Evolutionary conservation across 1,140 invertebrate species (phyloP), one percentile per base, ranked within the genome.

Genomic region (Habropoda laboriosa): DNA sequence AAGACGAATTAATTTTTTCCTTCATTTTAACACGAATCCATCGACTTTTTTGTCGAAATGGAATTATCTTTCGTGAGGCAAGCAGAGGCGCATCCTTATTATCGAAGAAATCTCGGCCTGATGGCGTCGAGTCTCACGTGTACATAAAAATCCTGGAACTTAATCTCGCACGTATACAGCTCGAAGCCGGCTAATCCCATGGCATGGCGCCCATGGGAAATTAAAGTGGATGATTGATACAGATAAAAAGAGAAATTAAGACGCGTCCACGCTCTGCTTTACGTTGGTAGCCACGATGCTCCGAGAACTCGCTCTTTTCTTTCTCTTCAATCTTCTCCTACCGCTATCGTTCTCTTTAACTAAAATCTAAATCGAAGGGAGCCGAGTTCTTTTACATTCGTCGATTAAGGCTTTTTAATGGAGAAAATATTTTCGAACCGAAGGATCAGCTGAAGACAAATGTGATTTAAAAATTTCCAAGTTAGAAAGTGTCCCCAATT

Each of bases 171-270:
- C 82, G 79, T 86, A 73, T 67, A 86, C 74, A 81, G 79, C 70
- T 73, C 57, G 70, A 75, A 75, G n/a, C 55, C 79, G 74, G 53
- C 63, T 86, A 86, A 86, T 86, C 81, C 74, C 70, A 53, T 60
- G 64, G 79, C 82, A 89, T 72, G 77, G 82, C 79, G 71, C 90
- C 90, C 89, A 66, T 88, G 90, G 90, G 90, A 91, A 91, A 91
- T 90, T 90, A 91, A 86, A 86, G 77, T 63, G 79, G 81, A 89
- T 90, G 87, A 91, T 89, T 90, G 89, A 90, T 89, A 87, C 83
- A 82, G 82, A 64, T 80, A 89, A 87, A 88, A 84, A 88, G 85
- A 80, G 57, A 58, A 83, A 83, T 85, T 80, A 86, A 85, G 80
- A 57, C 32, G 57, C 51, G n/a, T 55, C 51, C 51, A 27, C 24